Evolutionary conservation across 2,113 vertebrate species (phyloP).

Genomic region (Tragelaphus scriptus): DNA sequence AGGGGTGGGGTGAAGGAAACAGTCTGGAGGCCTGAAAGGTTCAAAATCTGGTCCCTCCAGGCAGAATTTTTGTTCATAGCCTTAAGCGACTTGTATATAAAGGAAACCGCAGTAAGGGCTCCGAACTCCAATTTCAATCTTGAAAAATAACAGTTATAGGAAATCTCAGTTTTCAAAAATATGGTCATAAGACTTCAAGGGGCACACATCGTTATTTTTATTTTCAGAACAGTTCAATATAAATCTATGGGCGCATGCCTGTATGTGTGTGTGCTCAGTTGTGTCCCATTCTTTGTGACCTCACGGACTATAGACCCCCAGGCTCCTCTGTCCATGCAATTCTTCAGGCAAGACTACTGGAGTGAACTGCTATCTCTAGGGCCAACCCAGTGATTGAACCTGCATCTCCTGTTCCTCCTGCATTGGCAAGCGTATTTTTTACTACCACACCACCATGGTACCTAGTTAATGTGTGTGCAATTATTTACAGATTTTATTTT

Average conservation of each 20-base stretch:
- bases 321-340: neutral
- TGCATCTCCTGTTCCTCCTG: neutral
- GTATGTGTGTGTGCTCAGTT: neutral
- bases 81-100: neutral
- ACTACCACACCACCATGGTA: neutral
- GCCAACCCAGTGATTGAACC: neutral
- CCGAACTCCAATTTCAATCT: neutral
- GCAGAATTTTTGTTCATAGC: neutral
- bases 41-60: neutral
- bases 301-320: neutral
- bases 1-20: accelerated
- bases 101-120: neutral
- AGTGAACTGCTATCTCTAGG: neutral
- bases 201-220: neutral
- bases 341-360: neutral
- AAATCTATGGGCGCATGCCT: neutral
- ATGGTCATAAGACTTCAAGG: neutral
- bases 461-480: neutral
- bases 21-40: neutral
- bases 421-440: neutral
- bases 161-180: neutral
- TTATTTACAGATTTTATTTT: neutral
- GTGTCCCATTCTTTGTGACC: neutral
- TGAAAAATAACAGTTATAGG: neutral
- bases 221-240: neutral